Base-by-base conservation (phyloP, 2,888 invertebrate species). In the Tortrix viridana region DNA sequence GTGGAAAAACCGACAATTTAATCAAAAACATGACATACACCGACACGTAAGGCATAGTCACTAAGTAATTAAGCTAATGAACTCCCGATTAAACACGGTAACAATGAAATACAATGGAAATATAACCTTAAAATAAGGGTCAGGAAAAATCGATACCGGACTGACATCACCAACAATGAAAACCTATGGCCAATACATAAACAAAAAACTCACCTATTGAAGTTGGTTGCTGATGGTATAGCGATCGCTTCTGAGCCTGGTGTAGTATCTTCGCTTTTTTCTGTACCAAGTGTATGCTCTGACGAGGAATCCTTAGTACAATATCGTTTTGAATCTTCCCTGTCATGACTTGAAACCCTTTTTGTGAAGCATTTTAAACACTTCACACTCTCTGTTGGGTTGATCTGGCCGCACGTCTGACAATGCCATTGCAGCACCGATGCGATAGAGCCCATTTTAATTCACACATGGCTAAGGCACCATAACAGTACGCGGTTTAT, bases 361-460 rank as follows among this genome's bases (percentile, higher is more conserved):
- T 93, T 92, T 80, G 93, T 93, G 75, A 96, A 96, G 93, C 97
- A 97, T 94, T 96, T 95, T 93, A 95, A 94, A 91, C 97, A 97
- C 93, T 94, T 95, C 76, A 94, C 93, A 88, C 95, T 95, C 92
- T 97, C 97, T 70, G 96, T 97, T 72, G 97, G 96, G 89, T 97
- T 97, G 91, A 97, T 97, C 90, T 96, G 94, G 92, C 96, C 95
- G 93, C 97, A 97, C 90, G 95, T 94, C 88, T 94, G 94, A 94
- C 97, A 97, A 93, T 96, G 96, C 97, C 97, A 97, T 93, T 97
- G 97, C 89, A 97, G 95, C 93, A 97, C 97, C 88, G 97, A 97
- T 92, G 97, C 97, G 93, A 97, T 97, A 88, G 97, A 97, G 92
- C 97, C 97, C 97, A 97, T 97, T 90, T 89, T 92, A 92, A 88